phyloP scores from a whole-genome alignment of 2,888 invertebrate genomes.

The Stenodema calcarata region DNA sequence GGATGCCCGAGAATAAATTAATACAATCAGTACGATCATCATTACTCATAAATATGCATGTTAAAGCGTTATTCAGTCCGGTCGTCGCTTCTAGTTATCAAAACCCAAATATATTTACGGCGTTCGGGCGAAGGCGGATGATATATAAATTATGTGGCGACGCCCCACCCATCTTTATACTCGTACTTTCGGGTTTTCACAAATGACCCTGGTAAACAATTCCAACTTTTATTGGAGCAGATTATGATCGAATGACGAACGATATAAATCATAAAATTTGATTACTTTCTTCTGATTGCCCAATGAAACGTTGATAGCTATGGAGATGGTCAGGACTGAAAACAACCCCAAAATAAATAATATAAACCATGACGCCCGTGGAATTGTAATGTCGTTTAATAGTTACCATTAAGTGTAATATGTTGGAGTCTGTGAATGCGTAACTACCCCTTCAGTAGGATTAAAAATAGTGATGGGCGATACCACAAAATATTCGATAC shows the following conservation, averaged over 20 bases:
- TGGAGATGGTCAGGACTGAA: neutral
- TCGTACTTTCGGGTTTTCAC: neutral
- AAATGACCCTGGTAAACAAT: neutral
- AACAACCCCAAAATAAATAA: neutral
- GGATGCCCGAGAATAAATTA: slow-evolving; percentile 42
- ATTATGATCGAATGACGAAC: neutral
- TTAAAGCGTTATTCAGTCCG: slow-evolving; percentile 42
- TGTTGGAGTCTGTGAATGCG: too few species aligned
- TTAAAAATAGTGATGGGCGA: too few species aligned
- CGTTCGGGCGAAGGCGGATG: neutral
- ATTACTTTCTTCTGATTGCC: neutral
- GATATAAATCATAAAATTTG: neutral
- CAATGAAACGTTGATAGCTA: neutral
- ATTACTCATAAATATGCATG: slow-evolving; percentile 54
- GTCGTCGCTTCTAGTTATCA: neutral
- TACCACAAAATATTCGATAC: too few species aligned
- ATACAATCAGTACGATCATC: slow-evolving; percentile 54
- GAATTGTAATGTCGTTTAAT: too few species aligned
- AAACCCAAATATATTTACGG: neutral
- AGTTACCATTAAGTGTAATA: too few species aligned
- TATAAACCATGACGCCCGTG: too few species aligned
- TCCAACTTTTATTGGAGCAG: neutral
- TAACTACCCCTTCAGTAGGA: too few species aligned
- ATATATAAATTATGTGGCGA: neutral
- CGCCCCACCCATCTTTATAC: neutral